Conservation (phyloP, 2,113 vertebrate species). For the Cottus gobio region DNA sequence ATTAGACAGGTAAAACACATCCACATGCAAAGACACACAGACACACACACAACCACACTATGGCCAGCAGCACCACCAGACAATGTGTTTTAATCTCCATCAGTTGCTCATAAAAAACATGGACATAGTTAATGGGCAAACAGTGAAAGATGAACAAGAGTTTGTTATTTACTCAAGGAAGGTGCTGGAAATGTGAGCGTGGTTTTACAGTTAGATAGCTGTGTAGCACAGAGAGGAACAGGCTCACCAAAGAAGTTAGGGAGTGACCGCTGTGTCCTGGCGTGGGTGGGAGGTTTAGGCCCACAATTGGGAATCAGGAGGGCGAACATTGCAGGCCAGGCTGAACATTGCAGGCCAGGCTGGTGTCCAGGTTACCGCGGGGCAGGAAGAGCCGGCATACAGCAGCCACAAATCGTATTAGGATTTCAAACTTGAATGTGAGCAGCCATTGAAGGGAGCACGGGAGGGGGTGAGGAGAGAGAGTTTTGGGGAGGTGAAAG, state of each 20-base stretch:
- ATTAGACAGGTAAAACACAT: background rate
- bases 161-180: background rate
- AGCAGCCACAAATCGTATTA: background rate
- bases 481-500: conserved; percentile 14
- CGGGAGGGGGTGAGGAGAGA: conserved; percentile 26
- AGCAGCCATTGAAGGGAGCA: conserved; percentile 29
- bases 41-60: conserved; percentile 6
- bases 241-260: background rate
- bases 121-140: background rate
- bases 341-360: conserved; percentile 20
- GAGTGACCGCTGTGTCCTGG: background rate
- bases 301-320: conserved; percentile 5
- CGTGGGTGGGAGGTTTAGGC: conserved; percentile 13
- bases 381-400: background rate
- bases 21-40: conserved; percentile 15
- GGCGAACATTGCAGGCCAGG: conserved; percentile 22
- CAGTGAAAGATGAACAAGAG: background rate
- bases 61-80: background rate
- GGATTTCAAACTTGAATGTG: conserved; percentile 6
- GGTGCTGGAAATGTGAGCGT: background rate
- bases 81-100: background rate
- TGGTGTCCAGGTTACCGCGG: conserved; percentile 17
- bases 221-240: background rate
- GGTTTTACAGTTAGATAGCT: background rate
- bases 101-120: background rate